A percentile compares a stretch with the other conserved stretches of the same genome.
These are phyloP conservation scores for Onchidella celtica DNA, from an alignment of 2,888 invertebrate genomes.

Conservation along the genomic window DNA sequence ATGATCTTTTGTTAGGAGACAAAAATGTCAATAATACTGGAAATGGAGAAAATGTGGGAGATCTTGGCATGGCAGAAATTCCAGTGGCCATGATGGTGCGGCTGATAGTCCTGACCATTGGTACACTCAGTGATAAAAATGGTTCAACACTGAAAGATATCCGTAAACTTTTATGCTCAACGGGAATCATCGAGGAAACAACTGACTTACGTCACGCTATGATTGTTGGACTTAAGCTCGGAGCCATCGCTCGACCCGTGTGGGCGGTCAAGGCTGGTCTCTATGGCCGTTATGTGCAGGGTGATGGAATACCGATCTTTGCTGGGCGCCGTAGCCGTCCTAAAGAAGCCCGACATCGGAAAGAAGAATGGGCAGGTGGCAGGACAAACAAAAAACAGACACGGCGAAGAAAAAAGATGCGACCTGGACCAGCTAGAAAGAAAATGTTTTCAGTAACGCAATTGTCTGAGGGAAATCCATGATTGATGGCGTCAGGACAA, in stretches of 20 bases:
- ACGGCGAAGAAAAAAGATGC: neutral
- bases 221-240: slow-evolving; percentile 36
- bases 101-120: slow-evolving; percentile 26
- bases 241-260: slow-evolving; percentile 29
- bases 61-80: neutral
- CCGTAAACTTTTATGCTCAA: slow-evolving; percentile 28
- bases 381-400: neutral
- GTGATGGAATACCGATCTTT: slow-evolving; percentile 41
- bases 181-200: slow-evolving; percentile 15
- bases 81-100: slow-evolving; percentile 10
- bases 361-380: neutral
- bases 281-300: slow-evolving; percentile 41
- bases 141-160: slow-evolving; percentile 44
- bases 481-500: neutral
- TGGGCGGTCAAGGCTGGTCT: slow-evolving; percentile 42
- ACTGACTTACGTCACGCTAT: slow-evolving; percentile 37
- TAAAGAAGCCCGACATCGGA: slow-evolving; percentile 5
- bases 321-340: slow-evolving; percentile 25
- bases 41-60: neutral
- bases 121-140: neutral
- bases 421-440: neutral
- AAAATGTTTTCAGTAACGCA: neutral
- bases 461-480: neutral
- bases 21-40: neutral
- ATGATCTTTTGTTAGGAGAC: neutral